These are phyloP conservation scores for Allophyes oxyacanthae DNA, from an alignment of 2,888 invertebrate species.

Conservation along the genomic window DNA sequence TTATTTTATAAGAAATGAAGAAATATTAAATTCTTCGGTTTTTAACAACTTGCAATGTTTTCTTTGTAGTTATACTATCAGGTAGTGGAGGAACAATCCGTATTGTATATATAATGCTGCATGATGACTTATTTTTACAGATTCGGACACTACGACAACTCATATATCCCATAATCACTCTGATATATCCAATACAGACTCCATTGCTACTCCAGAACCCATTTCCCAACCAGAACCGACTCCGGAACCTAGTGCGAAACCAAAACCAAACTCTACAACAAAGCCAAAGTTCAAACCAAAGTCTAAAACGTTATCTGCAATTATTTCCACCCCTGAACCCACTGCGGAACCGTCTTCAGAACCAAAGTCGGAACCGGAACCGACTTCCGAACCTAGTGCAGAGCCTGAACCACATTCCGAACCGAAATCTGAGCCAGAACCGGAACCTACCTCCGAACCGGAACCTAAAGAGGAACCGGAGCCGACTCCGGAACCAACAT, in stretches of 20 bases:
- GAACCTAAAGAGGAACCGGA: constrained; percentile 70
- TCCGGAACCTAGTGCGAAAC: constrained; percentile 69
- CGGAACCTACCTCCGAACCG: constrained; percentile 64
- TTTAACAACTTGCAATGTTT: no score
- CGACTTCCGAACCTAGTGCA: constrained; percentile 52
- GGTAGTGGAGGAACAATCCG: constrained; percentile 48
- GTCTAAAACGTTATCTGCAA: constrained; percentile 72
- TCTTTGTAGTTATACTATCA: constrained; percentile 34
- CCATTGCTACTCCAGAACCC: constrained; percentile 41
- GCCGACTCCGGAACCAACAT: constrained; percentile 66
- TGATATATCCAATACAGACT: constrained; percentile 62
- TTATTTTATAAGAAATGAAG: no score
- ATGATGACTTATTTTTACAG: constrained; percentile 86
- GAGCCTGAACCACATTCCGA: constrained; percentile 61
- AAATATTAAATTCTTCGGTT: no score
- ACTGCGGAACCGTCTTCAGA: constrained; percentile 69
- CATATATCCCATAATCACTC: constrained; percentile 53
- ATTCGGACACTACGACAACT: constrained; percentile 82
- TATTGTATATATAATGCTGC: constrained; percentile 77
- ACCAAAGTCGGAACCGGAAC: constrained; percentile 71
- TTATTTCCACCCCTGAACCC: constrained; percentile 59
- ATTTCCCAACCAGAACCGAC: constrained; percentile 25
- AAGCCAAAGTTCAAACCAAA: constrained; percentile 71
- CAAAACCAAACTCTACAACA: constrained; percentile 65
- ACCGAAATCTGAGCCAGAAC: constrained; percentile 72